Evolutionary conservation across 2,888 invertebrate genomes (phyloP), one percentile per base, ranked within the genome.

Genomic region (Saturnia pavonia): DNA sequence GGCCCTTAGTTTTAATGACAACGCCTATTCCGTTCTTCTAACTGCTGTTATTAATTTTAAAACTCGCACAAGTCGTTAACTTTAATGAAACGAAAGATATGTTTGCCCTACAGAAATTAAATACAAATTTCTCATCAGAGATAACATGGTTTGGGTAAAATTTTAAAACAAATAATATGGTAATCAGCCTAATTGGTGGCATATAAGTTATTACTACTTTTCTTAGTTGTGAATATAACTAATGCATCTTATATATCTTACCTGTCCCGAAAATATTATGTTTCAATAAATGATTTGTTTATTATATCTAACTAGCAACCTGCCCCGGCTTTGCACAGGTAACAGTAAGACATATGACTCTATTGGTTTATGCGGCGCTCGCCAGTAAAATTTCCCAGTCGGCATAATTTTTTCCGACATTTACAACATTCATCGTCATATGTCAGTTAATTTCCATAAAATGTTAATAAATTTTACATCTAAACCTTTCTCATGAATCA

Each of bases 1-100:
- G 82, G 82, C 86, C 85, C 84, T 86, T 85, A 80, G 75, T 89
- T 79, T n/a, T 89, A 90, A 91, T 91, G 86, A 88, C 83, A 84
- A 84, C 78, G 85, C 78, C 82, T 79, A 77, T 82, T 85, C 86
- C 78, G 80, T 79, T 87, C 88, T 85, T 83, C 83, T 84, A 85
- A 86, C 81, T 76, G 73, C 73, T 75, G 77, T 85, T 83, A 90
- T 90, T 87, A 90, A 90, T 90, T 87, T 84, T 75, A 71, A 71
- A 74, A 75, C 76, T 76, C 19, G 65, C 57, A 25, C 57, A 60
- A 60, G 9, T 34, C 40, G 42, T 51, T 51, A 69, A 40, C 27
- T 25, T 68, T 60, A 71, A 43, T 72, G 57, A 67, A 67, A 60
- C 67, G 25, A 42, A 34, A 69, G 57, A 67, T 48, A 69, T 69